Percentiles rank a stretch among this genome's conserved stretches.
phyloP scores from a whole-genome alignment of 1,140 invertebrate genomes.

The Maniola jurtina region DNA sequence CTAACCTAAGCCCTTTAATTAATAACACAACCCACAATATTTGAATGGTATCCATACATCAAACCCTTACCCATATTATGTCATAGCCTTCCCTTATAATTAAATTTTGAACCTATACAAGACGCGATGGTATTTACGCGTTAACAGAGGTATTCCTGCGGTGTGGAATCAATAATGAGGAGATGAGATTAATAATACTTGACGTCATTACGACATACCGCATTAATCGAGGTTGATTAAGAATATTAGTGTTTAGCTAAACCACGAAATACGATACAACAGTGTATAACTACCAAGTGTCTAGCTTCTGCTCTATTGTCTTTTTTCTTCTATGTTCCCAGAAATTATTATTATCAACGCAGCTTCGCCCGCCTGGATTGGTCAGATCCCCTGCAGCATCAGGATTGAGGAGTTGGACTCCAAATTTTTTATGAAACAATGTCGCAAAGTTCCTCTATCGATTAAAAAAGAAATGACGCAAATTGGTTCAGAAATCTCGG shows the following conservation, averaged over 20 bases:
- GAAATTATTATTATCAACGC: too few relatives aligned
- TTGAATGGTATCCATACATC: conserved; percentile 7
- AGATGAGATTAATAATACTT: conserved; percentile 1
- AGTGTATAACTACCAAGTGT: too few relatives aligned
- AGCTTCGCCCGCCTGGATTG: too few relatives aligned
- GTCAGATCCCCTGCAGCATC: too few relatives aligned
- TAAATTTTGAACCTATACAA: conserved; percentile 3
- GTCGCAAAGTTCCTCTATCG: too few relatives aligned
- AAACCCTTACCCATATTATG: conserved; percentile 12
- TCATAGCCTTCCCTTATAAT: conserved; percentile 10
- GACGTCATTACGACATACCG: conserved; percentile 1
- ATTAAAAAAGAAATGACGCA: too few relatives aligned
- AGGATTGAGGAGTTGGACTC: too few relatives aligned
- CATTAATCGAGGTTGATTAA: neutral
- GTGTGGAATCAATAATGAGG: neutral
- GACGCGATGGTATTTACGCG: conserved; percentile 4
- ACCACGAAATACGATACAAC: too few relatives aligned
- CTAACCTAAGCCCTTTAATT: neutral
- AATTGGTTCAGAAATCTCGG: too few relatives aligned
- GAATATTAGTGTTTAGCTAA: neutral
- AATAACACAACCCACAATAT: conserved; percentile 9
- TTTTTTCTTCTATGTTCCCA: too few relatives aligned
- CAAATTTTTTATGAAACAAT: too few relatives aligned
- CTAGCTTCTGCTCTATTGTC: too few relatives aligned
- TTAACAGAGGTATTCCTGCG: conserved; percentile 1